Conservation (phyloP, 2,113 vertebrate genomes). For the Heterochromis multidens region DNA sequence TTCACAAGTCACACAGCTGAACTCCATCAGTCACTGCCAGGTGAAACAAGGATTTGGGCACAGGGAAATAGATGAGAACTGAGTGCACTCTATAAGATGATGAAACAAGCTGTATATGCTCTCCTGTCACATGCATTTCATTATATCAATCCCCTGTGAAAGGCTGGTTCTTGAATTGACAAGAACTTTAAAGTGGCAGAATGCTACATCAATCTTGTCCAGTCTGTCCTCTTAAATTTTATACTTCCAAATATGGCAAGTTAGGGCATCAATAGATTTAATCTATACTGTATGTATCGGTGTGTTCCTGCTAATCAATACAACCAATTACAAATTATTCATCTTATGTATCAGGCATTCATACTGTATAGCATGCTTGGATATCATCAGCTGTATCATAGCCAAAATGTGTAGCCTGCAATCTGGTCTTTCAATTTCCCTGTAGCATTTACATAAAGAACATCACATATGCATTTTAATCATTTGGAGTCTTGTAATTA, state of each 20-base stretch:
- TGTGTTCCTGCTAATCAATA: not conserved
- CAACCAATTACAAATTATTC: not conserved
- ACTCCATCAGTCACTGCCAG: slow-evolving; percentile 53
- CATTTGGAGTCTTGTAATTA: slow-evolving; percentile 33
- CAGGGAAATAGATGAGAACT: slow-evolving; percentile 8
- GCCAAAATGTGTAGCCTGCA: not conserved
- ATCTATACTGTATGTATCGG: not conserved
- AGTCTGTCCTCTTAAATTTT: not conserved
- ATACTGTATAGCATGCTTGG: not conserved
- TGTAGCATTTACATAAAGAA: not conserved
- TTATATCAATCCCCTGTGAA: not conserved
- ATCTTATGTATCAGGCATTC: not conserved
- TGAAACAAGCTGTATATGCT: slow-evolving; percentile 23
- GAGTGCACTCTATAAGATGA: not conserved
- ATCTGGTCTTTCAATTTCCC: not conserved
- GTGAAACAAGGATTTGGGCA: slow-evolving; percentile 15
- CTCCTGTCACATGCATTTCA: slow-evolving; percentile 4
- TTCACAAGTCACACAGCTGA: slow-evolving; percentile 20
- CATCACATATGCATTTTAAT: slow-evolving; percentile 14
- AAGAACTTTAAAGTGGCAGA: not conserved
- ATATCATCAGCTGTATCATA: not conserved
- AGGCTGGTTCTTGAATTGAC: not conserved
- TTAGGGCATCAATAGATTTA: not conserved
- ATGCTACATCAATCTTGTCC: not conserved
- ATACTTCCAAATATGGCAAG: not conserved